Percentiles rank a stretch among this genome's conserved stretches.
phyloP scores from a whole-genome alignment of 2,113 vertebrate species.

The Heterocephalus glaber region DNA sequence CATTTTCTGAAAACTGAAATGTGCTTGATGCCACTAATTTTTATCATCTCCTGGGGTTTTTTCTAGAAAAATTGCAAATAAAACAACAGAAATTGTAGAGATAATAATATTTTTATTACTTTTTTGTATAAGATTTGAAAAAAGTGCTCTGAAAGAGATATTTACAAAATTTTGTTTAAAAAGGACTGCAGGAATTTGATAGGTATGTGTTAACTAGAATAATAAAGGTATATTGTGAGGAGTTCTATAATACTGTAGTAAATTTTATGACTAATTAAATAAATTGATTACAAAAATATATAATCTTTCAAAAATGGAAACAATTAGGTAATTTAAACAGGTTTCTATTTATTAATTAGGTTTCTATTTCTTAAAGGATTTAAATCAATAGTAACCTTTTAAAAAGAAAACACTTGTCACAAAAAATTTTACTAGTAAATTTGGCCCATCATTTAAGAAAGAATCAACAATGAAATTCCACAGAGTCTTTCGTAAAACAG shows the following conservation, averaged over 20 bases:
- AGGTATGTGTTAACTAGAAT: not conserved
- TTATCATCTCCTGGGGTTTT: not conserved
- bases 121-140: not conserved
- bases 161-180: not conserved
- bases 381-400: not conserved
- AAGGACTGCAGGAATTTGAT: not conserved
- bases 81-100: not conserved
- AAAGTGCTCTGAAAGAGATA: not conserved
- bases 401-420: not conserved
- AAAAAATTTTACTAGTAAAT: not conserved
- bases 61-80: not conserved
- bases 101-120: not conserved
- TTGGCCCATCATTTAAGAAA: too few species aligned
- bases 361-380: not conserved
- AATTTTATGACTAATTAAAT: not conserved
- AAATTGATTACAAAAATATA: not conserved
- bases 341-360: not conserved
- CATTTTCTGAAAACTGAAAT: not conserved
- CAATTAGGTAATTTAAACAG: not conserved
- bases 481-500: too few species aligned
- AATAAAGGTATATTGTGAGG: not conserved
- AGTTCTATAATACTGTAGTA: not conserved
- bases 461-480: too few species aligned
- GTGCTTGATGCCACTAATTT: not conserved
- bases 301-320: not conserved